Evolutionary conservation across 2,797 vertebrate genomes (phyloP).

Genomic region (Nannoperca obscura): DNA sequence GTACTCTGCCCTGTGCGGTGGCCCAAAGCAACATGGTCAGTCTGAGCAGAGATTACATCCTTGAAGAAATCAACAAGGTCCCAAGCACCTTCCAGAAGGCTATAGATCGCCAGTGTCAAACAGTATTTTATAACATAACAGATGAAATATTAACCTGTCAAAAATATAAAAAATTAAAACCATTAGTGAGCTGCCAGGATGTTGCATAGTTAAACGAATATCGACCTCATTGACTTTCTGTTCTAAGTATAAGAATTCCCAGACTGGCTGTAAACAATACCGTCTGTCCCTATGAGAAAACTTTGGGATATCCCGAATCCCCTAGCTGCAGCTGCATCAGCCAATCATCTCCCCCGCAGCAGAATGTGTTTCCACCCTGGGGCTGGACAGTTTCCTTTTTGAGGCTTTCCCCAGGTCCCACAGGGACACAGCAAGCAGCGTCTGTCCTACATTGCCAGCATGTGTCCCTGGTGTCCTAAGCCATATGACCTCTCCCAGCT

Average conservation of each 20-base stretch:
- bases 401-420: constrained; percentile 62
- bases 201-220: constrained; percentile 38
- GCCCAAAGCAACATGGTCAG: constrained; percentile 66
- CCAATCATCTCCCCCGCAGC: constrained; percentile 51
- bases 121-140: constrained; percentile 14
- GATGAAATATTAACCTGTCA: constrained; percentile 35
- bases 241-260: constrained; percentile 50
- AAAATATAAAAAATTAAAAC: constrained; percentile 24
- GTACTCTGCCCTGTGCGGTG: constrained; percentile 64
- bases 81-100: constrained; percentile 30
- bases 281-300: constrained; percentile 53
- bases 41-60: constrained; percentile 60
- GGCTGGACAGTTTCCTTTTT: constrained; percentile 63
- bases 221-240: constrained; percentile 19
- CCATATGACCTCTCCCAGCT: constrained; percentile 43
- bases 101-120: constrained; percentile 20
- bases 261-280: constrained; percentile 59
- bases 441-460: constrained; percentile 64
- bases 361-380: constrained; percentile 64
- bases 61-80: constrained; percentile 51
- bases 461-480: constrained; percentile 55
- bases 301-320: constrained; percentile 70
- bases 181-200: constrained; percentile 5
- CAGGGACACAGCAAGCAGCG: constrained; percentile 59
- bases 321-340: constrained; percentile 40